Base-by-base conservation (phyloP, 2,797 vertebrate species). In the Alfaro cultratus region DNA sequence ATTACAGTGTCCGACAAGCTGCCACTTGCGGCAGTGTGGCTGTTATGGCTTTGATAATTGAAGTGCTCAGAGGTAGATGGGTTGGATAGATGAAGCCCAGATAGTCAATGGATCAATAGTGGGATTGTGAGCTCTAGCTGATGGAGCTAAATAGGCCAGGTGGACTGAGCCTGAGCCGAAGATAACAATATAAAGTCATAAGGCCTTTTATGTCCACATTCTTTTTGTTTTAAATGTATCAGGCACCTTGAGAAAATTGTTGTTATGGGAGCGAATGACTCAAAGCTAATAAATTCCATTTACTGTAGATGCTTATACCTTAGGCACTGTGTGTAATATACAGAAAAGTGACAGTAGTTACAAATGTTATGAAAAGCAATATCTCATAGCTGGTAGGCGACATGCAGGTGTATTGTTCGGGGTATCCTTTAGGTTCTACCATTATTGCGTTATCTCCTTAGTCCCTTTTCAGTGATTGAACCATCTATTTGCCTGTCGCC, bases 11-110 rank as follows among this genome's bases (percentile, higher is more conserved):
- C 91, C 93, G 93, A 94, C 94, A 91, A 94, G 91, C 94, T 95
- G 93, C 94, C 95, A 94, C 90, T 95, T 81, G 87, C 83, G 87
- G 89, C 91, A 83, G 77, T 88, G 82, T 80, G 88, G 85, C 92
- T 90, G 89, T 93, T 94, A 94, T 93, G 93, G 89, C 93, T 95
- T 91, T 94, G 94, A 96, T 96, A 95, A 96, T 95, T 95, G 94
- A 95, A 95, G 93, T 92, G 94, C 92, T 93, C 90, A 89, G 92
- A 91, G 93, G 89, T 91, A 92, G 92, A 91, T 89, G 88, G 89
- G 82, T 85, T 90, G 92, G 92, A 95, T 93, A 92, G 94, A 95
- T 95, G 93, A 93, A 93, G 92, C 91, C 84, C 79, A 62, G 92
- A 88, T 83, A 91, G 91, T 94, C 93, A 90, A 94, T 89, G 92